Percentiles rank a stretch among this genome's conserved stretches.
These are phyloP conservation scores for Betta splendens DNA, from an alignment of 2,797 vertebrate genomes.

Conservation along the genomic window DNA sequence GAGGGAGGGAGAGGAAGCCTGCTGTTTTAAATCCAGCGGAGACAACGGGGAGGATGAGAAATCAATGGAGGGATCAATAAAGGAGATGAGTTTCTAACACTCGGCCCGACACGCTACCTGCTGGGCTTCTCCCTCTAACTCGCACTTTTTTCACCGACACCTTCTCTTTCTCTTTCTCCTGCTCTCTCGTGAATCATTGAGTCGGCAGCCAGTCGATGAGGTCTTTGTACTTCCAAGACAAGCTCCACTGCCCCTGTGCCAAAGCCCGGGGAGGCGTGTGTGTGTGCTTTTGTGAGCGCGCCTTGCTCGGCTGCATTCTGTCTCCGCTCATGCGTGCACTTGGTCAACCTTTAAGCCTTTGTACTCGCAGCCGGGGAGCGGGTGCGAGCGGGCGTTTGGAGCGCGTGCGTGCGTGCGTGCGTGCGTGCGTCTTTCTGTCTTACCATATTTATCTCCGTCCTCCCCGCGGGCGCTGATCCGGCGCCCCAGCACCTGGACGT, in stretches of 20 bases:
- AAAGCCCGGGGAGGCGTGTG: conserved; percentile 72
- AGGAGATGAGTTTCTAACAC: conserved; percentile 80
- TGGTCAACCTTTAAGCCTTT: conserved; percentile 70
- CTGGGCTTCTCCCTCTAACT: conserved; percentile 67
- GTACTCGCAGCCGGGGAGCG: conserved; percentile 51
- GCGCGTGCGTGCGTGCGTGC: conserved; percentile 20
- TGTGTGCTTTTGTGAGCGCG: conserved; percentile 71
- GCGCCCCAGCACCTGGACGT: conserved; percentile 95
- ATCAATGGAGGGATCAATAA: conserved; percentile 81
- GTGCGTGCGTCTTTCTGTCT: conserved; percentile 66
- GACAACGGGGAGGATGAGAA: conserved; percentile 77
- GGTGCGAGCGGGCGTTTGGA: conserved; percentile 27
- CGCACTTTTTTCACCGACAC: conserved; percentile 58
- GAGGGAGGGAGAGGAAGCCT: conserved; percentile 60
- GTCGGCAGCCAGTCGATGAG: conserved; percentile 82
- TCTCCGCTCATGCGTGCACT: conserved; percentile 70
- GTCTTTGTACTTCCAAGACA: conserved; percentile 82
- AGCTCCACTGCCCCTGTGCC: conserved; percentile 75
- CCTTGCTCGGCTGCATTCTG: conserved; percentile 67
- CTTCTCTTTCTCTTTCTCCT: conserved; percentile 51
- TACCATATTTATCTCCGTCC: conserved; percentile 99
- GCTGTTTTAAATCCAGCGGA: conserved; percentile 80
- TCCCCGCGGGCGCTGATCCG: conserved; percentile 96
- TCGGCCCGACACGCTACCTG: conserved; percentile 68
- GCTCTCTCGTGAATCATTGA: conserved; percentile 79